phyloP scores from a whole-genome alignment of 2,113 vertebrate genomes.

The Ictalurus furcatus region DNA sequence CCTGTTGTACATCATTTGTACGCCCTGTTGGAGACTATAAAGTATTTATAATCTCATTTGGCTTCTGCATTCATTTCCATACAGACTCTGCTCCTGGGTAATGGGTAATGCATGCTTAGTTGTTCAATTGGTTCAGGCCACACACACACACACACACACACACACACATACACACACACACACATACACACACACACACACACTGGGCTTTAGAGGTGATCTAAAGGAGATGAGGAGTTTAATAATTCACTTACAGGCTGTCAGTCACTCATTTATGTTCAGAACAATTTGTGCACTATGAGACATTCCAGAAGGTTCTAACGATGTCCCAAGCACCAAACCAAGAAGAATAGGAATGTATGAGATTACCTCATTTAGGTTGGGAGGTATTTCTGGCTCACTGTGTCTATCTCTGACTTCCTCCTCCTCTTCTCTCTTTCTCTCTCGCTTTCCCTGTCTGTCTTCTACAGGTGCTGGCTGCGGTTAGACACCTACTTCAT shows the following conservation, averaged over 20 bases:
- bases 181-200: slow-evolving; percentile 34
- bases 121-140: slow-evolving; percentile 37
- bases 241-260: slow-evolving; percentile 93
- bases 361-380: slow-evolving; percentile 21
- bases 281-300: background rate
- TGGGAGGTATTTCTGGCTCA: slow-evolving; percentile 40
- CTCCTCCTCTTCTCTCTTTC: slow-evolving; percentile 44
- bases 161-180: slow-evolving; percentile 19
- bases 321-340: slow-evolving; percentile 18
- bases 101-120: slow-evolving; percentile 41
- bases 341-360: slow-evolving; percentile 8
- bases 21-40: slow-evolving; percentile 44
- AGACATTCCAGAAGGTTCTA: slow-evolving; percentile 23
- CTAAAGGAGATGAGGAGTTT: slow-evolving; percentile 85
- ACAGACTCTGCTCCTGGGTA: slow-evolving; percentile 47
- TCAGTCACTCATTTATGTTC: slow-evolving; percentile 81
- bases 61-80: slow-evolving; percentile 49
- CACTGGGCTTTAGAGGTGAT: slow-evolving; percentile 44
- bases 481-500: slow-evolving; percentile 99
- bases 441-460: slow-evolving; percentile 47
- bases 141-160: slow-evolving; percentile 7
- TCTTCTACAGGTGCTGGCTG: slow-evolving; percentile 91
- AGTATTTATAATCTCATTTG: slow-evolving; percentile 59
- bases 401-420: slow-evolving; percentile 37
- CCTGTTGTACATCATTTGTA: slow-evolving; percentile 46